Base-by-base conservation (phyloP, 2,888 invertebrate genomes). In the Fabriciana adippe region DNA sequence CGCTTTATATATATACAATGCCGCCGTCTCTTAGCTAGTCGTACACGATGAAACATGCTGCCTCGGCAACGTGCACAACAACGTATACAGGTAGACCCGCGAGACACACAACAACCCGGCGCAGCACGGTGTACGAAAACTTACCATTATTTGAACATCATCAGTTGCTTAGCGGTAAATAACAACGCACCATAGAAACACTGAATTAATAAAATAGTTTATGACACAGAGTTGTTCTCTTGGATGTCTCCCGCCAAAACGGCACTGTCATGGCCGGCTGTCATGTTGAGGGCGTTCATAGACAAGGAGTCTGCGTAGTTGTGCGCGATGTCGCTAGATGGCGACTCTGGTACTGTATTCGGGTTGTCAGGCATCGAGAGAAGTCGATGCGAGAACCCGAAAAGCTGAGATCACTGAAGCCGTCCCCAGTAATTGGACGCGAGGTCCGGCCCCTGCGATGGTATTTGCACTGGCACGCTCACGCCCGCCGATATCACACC, bases 401-500 rank as follows among this genome's bases (percentile, higher is more conserved):
- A 96, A 82, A 97, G 96, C 94, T 96, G 96, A 92, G 96, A 97
- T 97, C 98, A 97, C 95, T 97, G 97, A 90, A 97, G 95, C 89
- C 97, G 93, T 50, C 97, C 97, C 97, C 97, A 97, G 90, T 97
- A 97, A 93, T 96, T 97, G 60, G 94, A 93, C 76, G 96, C 93
- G 85, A 96, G 93, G 88, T 96, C 97, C 73, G 96, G 94, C 79
- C 95, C 95, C 88, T 97, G 96, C 78, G 97, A 97, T 63, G 97
- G 97, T 82, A 97, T 97, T 93, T 98, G 97, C 72, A 97, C 97
- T 59, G 97, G 98, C 64, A 97, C 97, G 71, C 97, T 97, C 63
- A 98, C 97, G 35, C 97, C 97, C 70, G 97, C 97, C 70, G 97
- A 97, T 94, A 98, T 97, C 79, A 97, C 97, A 86, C 97, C 97